Evolutionary conservation across 2,113 vertebrate species (phyloP), one percentile per base, ranked within the genome.

Genomic region (Neomonachus schauinslandi): DNA sequence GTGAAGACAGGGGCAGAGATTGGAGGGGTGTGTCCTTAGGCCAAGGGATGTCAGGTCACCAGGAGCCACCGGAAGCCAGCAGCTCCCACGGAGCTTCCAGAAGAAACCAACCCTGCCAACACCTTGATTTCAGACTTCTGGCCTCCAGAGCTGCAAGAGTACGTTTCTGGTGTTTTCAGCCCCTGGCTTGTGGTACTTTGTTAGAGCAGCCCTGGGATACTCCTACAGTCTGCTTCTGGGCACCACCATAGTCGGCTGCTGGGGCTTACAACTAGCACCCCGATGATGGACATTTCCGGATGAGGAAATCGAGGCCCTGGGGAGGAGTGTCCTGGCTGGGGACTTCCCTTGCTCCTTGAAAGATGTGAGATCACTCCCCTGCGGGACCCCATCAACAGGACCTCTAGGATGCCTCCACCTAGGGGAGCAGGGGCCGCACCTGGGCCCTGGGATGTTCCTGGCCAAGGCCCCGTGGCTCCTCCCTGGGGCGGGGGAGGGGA

Each of bases 11-110:
- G 31, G 80, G 36, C 51, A 33, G 90, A 55, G 26, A 11, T 4
- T 2, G 31, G 12, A 42, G 19, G 1, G 63, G 11, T 0, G 9
- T 0, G 0, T 26, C 8, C 7, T 0, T 19, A n/a, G 55, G 90
- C 36, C 63, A 16, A 36, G 49, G n/a, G 8, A 31, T n/a, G 0
- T 1, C 33, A 7, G 24, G 15, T 7, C 1, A 4, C n/a, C 49
- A 1, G 46, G 55, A 15, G 15, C 28, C 1, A 5, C 28, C 31
- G 16, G 13, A 24, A 33, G 65, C 65, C 14, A 7, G 31, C 28
- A 65, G 28, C 53, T 31, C 18, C 76, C n/a, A 7, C 19, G 24
- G 5, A 24, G 36, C 63, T 63, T 71, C 36, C 26, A 8, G 28
- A 55, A 69, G n/a, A 36, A 10, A 33, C 12, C 26, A 42, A 0